These are phyloP conservation scores for Anastrepha ludens DNA, from an alignment of 1,140 invertebrate genomes.

Conservation along the genomic window DNA sequence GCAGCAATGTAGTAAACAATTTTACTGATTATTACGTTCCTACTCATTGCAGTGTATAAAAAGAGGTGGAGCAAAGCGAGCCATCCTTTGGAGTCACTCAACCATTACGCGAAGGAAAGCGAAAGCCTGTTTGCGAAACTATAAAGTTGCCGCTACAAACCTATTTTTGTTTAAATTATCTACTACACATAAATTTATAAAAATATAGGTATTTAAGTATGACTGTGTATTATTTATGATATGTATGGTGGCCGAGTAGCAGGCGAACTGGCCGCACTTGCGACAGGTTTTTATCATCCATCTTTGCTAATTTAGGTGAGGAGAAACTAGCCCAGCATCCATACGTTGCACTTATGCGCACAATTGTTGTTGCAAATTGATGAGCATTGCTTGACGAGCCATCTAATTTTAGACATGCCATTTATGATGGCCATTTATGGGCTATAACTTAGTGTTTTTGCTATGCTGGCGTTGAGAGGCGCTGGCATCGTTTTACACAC, in stretches of 20 bases:
- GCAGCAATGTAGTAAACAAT: neutral
- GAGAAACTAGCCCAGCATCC: neutral
- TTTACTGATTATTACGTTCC: neutral
- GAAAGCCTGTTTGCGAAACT: conserved; percentile 21
- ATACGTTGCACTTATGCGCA: neutral
- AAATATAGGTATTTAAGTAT: neutral
- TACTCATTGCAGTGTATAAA: neutral
- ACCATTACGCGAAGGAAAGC: conserved; percentile 12
- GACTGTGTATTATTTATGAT: neutral
- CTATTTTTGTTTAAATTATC: conserved; percentile 42
- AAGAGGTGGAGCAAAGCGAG: neutral
- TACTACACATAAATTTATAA: conserved; percentile 19
- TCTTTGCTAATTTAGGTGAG: conserved; percentile 40
- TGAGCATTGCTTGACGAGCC: neutral
- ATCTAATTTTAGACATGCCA: conserved; percentile 44
- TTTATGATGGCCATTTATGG: conserved; percentile 46
- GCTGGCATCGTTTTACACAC: neutral
- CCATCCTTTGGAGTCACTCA: neutral
- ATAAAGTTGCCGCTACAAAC: neutral
- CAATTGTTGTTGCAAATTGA: neutral
- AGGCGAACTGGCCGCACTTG: neutral
- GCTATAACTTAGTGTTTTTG: neutral
- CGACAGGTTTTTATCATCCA: conserved; percentile 7
- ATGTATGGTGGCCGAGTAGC: too few relatives aligned
- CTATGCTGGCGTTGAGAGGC: neutral